These are phyloP conservation scores for Endomychus coccineus DNA, from an alignment of 2,888 invertebrate genomes.

Conservation along the genomic window DNA sequence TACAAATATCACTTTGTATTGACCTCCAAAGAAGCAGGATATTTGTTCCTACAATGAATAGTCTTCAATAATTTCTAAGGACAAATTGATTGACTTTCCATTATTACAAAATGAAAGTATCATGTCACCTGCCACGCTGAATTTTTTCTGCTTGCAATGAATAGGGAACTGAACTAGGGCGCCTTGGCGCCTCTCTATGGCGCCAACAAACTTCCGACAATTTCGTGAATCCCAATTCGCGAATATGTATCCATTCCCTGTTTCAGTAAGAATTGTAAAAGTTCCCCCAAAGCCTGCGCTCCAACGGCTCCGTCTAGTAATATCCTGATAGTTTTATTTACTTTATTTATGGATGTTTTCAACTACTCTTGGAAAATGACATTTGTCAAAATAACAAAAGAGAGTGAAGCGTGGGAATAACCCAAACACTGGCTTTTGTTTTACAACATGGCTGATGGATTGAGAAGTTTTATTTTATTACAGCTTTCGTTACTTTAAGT, in stretches of 20 bases:
- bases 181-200: conserved; percentile 46
- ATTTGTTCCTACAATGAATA: too few species aligned
- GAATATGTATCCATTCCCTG: too few species aligned
- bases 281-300: too few species aligned
- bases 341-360: conserved; percentile 45
- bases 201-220: conserved; percentile 32
- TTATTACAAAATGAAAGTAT: too few species aligned
- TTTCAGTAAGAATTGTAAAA: too few species aligned
- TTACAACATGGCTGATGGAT: too few species aligned
- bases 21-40: too few species aligned
- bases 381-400: conserved; percentile 42
- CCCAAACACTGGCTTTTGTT: conserved; percentile 16
- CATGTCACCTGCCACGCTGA: conserved; percentile 1
- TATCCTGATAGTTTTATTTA: conserved; percentile 40
- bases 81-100: too few species aligned
- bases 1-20: too few species aligned
- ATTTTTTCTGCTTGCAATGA: conserved; percentile 16
- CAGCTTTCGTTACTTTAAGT: too few species aligned
- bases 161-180: conserved; percentile 34
- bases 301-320: conserved; percentile 13
- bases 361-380: conserved; percentile 39
- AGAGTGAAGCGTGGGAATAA: conserved; percentile 22
- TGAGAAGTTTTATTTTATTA: too few species aligned
- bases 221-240: conserved; percentile 26
- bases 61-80: too few species aligned